Base-by-base conservation (phyloP, 2,888 invertebrate species). In the Amphimallon solstitiale region DNA sequence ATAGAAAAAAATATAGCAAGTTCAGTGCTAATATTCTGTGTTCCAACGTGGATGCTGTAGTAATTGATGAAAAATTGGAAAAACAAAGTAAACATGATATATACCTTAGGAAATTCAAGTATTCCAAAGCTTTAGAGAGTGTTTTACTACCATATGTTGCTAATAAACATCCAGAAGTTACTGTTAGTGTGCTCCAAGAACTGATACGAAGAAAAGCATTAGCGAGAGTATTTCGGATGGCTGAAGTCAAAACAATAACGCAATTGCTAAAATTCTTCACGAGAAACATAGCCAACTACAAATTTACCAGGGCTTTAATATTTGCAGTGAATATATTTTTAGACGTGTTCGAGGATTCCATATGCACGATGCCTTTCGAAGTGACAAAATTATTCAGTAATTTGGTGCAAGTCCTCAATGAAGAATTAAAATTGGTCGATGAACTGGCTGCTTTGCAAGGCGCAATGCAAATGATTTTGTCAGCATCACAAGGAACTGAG, bases 181-280 rank as follows among this genome's bases (percentile, higher is more conserved):
- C 94, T 1, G 89, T 94, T 34, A 88, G 91, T 54, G 85, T 97
- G 4, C 86, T 97, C 76, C 92, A 93, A 79, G 97, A 97, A 82
- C 84, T 98, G 68, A 90, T 92, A n/a, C 87, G 93, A 75, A 87
- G 97, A 63, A 89, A 91, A 78, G 93, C 91, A 0, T 82, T 98
- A 15, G 85, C 86, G 75, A 86, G 88, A 68, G 95, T 96, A 0
- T 82, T 97, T 46, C 86, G 88, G 46, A 92, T 91, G 1, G 85
- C 94, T 65, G 86, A 89, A 65, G 89, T 90, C 54, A 87, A 87
- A 70, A 86, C 88, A 1, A 81, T 95, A 23, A 83, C 85, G 4
- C 82, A 83, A 65, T 84, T 97, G 63, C 81, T 97, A 6, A 87
- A 87, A 68, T 98, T 95, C 80, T 84, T 96, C n/a, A 86, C 90